These are phyloP conservation scores for Capitulum mitella DNA, from an alignment of 2,888 invertebrate genomes.

Conservation along the genomic window DNA sequence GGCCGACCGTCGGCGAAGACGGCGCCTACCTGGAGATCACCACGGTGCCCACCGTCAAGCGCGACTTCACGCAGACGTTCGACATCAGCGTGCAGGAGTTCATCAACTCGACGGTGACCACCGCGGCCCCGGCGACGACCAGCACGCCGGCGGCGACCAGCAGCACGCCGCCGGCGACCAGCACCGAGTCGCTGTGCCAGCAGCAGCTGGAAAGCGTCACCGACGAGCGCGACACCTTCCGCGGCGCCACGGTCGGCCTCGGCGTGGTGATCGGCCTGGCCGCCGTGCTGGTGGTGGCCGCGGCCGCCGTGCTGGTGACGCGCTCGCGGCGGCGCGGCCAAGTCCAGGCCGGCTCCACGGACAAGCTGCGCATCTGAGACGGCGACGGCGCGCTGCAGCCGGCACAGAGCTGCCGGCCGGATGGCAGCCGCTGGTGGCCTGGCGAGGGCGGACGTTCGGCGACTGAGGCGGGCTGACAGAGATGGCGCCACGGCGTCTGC, in stretches of 20 bases:
- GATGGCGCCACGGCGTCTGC: too few species aligned
- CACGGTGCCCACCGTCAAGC: neutral
- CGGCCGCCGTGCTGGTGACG: neutral
- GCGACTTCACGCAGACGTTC: neutral
- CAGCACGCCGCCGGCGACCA: neutral
- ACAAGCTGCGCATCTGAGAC: too few species aligned
- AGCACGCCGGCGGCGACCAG: neutral
- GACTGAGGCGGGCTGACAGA: too few species aligned
- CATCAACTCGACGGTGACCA: neutral
- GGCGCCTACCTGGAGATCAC: neutral
- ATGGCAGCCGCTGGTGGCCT: too few species aligned
- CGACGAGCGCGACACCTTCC: neutral
- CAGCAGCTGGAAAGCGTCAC: neutral
- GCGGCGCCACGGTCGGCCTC: constrained; percentile 1
- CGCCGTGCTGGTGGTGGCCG: neutral
- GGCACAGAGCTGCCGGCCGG: too few species aligned
- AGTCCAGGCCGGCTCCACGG: too few species aligned
- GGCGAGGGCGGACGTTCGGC: too few species aligned
- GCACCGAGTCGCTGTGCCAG: neutral
- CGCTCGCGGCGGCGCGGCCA: too few species aligned
- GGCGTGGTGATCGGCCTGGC: neutral
- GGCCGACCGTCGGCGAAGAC: neutral
- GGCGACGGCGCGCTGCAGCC: too few species aligned
- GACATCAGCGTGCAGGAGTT: neutral
- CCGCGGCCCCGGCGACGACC: neutral